Base-by-base conservation (phyloP, 2,113 vertebrate species). In the Gopherus flavomarginatus region DNA sequence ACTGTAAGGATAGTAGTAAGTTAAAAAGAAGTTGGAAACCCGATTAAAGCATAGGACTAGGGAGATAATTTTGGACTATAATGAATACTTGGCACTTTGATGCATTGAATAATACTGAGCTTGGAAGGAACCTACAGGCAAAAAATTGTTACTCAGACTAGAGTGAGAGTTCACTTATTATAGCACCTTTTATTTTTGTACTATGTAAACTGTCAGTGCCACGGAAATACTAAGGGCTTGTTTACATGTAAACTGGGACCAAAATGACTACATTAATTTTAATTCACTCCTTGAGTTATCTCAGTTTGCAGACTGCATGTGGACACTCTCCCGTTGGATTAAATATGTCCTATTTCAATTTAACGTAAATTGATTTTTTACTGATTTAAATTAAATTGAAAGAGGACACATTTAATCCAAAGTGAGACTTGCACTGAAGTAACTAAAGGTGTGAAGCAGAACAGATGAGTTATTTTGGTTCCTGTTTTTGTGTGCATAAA, bases 391-490 rank as follows among this genome's bases (percentile, higher is more conserved):
- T 92, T 78, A 75, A 42, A 16, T 91, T n/a, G 77, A 47, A 85
- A 89, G 42, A 72, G 50, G 59, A 79, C 85, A 92, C 75, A 21
- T 11, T 47, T 44, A 78, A 44, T 14, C 44, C 42, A 47, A 47
- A 96, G 91, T 42, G 92, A 94, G 81, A 89, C 65, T 94, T 89
- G 47, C 47, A 88, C 50, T 54, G 80, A 85, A 83, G 89, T 90
- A 95, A 84, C 53, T 83, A 87, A 93, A 50, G 90, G 35, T 38
- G 49, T 93, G 75, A 92, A 94, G 11, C 85, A 88, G 95, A 96
- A 47, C 65, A 96, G 95, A 57, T 94, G 3, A 14, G 78, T 88
- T 93, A 75, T 78, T 93, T 93, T 96, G 26, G 19, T 92, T 89
- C 85, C 72, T 16, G 21, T 21, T 85, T 44, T 75, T 81, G 47